Conservation (phyloP, 53 echinoderm and acorn worm species). For the Zoroaster sp. region DNA sequence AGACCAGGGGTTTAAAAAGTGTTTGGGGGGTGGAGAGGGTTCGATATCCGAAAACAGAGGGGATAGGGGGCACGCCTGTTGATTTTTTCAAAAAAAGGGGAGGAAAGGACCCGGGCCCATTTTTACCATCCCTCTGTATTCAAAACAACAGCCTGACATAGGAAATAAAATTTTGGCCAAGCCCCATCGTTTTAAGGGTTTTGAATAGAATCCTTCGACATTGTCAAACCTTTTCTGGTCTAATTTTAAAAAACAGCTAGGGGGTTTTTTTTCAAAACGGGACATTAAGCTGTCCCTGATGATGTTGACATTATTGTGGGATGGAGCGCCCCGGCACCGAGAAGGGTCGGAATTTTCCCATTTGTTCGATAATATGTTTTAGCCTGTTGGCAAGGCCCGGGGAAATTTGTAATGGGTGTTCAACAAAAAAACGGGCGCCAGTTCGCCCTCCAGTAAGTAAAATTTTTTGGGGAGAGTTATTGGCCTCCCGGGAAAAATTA, state of each 20-base stretch:
- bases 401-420: conserved; percentile 42
- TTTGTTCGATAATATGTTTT: neutral
- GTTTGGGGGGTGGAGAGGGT: neutral
- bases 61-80: neutral
- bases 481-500: neutral
- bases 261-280: neutral
- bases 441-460: neutral
- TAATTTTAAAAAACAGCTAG: neutral
- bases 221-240: conserved; percentile 44
- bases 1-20: no score
- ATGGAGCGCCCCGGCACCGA: conserved; percentile 3
- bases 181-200: conserved; percentile 20
- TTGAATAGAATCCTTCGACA: conserved; percentile 10
- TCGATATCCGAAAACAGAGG: neutral
- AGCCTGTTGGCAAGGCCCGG: conserved; percentile 32
- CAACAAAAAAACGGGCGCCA: conserved; percentile 46
- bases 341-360: neutral
- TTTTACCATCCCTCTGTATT: conserved; percentile 16
- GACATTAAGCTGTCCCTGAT: neutral
- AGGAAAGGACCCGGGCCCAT: conserved; percentile 4
- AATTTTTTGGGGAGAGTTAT: conserved; percentile 30
- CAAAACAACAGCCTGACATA: neutral
- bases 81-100: neutral
- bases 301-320: neutral
- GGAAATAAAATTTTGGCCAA: conserved; percentile 32